Conservation (phyloP, 2,888 invertebrate genomes). For the Ypsolopha sequella region DNA sequence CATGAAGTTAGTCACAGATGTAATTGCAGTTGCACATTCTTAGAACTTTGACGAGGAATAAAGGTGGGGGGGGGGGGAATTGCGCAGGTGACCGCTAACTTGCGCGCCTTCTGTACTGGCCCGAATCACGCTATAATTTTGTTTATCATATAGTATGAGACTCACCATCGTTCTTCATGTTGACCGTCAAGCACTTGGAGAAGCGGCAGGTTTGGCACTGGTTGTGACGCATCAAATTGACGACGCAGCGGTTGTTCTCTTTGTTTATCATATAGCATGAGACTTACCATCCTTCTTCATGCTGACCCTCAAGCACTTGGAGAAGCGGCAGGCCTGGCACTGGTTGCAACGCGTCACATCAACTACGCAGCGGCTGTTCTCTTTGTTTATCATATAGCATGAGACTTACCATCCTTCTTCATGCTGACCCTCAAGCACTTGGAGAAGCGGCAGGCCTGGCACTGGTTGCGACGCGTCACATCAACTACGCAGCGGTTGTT, state of each 20-base stretch:
- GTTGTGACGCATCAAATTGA: conserved; percentile 92
- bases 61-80: too few relatives aligned
- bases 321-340: conserved; percentile 94
- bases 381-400: too few relatives aligned
- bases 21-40: too few relatives aligned
- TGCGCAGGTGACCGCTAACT: too few relatives aligned
- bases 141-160: conserved; percentile 6
- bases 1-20: too few relatives aligned
- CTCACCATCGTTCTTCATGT: conserved; percentile 95
- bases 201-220: conserved; percentile 96
- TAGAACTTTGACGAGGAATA: too few relatives aligned
- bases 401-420: conserved; percentile 89
- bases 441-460: conserved; percentile 93
- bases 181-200: conserved; percentile 89
- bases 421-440: conserved; percentile 93
- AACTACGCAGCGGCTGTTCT: conserved; percentile 86
- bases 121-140: too few relatives aligned
- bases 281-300: conserved; percentile 94
- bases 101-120: too few relatives aligned
- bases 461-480: conserved; percentile 92
- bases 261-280: too few relatives aligned
- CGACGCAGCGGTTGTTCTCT: conserved; percentile 84
- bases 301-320: conserved; percentile 90
- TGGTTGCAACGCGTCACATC: conserved; percentile 94
- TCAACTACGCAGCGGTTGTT: conserved; percentile 89